Base-by-base conservation (phyloP, 2,888 invertebrate genomes). In the Itoplectis maculator region DNA sequence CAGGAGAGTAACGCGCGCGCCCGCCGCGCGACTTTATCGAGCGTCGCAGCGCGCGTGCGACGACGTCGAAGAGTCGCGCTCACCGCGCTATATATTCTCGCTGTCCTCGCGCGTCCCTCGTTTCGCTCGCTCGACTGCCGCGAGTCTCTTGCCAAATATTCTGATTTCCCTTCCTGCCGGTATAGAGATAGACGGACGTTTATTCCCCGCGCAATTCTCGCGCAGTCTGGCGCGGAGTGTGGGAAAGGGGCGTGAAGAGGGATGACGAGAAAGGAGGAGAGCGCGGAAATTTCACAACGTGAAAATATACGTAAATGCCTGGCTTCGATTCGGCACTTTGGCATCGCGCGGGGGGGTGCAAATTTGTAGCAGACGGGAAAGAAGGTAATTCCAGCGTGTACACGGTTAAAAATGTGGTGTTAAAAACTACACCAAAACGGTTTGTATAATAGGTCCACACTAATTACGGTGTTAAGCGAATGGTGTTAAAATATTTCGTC, bases 1-100 rank as follows among this genome's bases (percentile, higher is more conserved):
- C 78, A n/a, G n/a, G n/a, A n/a, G n/a, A 84, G 15, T 23, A 29
- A 79, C 79, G 77, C 68, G 49, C 81, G 81, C 77, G 63, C 68
- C 47, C 65, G 51, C 72, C 74, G 29, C 81, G 87, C 83, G 84
- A 88, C 87, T 89, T 90, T 91, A 90, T 91, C 88, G 91, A 91
- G 88, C 90, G 89, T 37, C 47, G n/a, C n/a, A n/a, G n/a, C 29
- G 23, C 59, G 59, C 87, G 84, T 84, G 84, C 82, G 70, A 81
- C 89, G 88, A 87, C 86, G 86, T 66, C 81, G 82, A 68, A 78
- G 75, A 82, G 45, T 59, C 42, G 47, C 59, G n/a, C 63, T 47
- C 51, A 42, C 54, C 9, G n/a, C 18, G 15, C 20, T 63, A 15
- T 73, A 15, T 73, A 15, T 37, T 61, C 61, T 74, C 69, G 29